phyloP scores from a whole-genome alignment of 2,888 invertebrate genomes.

The Lathronympha strigana region DNA sequence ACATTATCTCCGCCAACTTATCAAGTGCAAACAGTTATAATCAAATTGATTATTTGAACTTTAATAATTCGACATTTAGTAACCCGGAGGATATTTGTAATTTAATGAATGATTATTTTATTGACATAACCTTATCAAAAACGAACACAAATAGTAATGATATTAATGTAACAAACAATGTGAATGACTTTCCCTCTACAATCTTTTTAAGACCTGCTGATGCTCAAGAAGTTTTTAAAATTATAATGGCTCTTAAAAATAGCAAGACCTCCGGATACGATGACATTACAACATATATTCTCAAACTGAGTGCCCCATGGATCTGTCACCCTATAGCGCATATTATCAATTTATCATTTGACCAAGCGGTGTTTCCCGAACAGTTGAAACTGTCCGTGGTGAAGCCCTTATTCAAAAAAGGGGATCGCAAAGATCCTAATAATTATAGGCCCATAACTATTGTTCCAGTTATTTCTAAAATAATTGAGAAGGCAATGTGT shows the following conservation, averaged over 20 bases:
- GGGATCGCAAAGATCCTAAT: background rate
- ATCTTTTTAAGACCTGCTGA: background rate
- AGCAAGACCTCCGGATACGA: background rate
- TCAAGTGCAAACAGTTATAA: background rate
- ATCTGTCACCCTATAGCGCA: background rate
- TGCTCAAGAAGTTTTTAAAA: background rate
- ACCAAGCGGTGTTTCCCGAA: background rate
- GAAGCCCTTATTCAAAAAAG: constrained; percentile 1
- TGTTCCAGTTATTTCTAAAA: background rate
- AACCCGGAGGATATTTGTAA: background rate
- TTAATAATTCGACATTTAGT: background rate
- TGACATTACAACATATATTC: background rate
- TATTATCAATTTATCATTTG: too few species aligned
- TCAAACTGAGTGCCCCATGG: background rate
- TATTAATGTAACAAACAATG: background rate
- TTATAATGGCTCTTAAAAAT: background rate
- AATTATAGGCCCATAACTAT: constrained; percentile 7
- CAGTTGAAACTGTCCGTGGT: background rate
- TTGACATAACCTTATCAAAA: background rate
- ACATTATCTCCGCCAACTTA: background rate
- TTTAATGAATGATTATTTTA: background rate
- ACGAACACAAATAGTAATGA: background rate
- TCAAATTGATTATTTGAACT: background rate
- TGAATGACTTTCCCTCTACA: background rate
- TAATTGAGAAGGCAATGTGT: constrained; percentile 1